Conservation (phyloP, 1,140 invertebrate genomes). For the Zaprionus davidi region DNA sequence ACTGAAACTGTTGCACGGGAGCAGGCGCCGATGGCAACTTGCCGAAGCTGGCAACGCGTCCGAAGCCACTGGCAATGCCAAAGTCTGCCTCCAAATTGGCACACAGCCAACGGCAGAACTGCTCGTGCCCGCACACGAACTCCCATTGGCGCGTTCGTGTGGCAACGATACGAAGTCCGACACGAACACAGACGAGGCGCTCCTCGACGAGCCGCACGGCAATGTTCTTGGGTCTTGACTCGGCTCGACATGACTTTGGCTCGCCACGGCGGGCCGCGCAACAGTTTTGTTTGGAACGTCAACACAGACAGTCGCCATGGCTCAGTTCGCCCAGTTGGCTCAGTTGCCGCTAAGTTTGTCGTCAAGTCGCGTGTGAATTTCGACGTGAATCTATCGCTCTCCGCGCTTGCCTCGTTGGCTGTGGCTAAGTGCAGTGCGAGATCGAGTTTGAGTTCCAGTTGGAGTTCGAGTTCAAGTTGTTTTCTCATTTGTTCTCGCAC, state of each 20-base stretch:
- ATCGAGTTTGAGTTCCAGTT: background rate
- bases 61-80: slow-evolving; percentile 25
- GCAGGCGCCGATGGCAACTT: slow-evolving; percentile 68
- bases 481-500: background rate
- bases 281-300: slow-evolving; percentile 80
- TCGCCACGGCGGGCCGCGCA: slow-evolving; percentile 37
- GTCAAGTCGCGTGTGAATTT: slow-evolving; percentile 42
- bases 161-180: slow-evolving; percentile 4
- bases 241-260: background rate
- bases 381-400: background rate
- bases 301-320: slow-evolving; percentile 71
- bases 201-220: background rate
- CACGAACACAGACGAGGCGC: background rate
- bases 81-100: slow-evolving; percentile 38
- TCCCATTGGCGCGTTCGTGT: background rate
- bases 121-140: slow-evolving; percentile 32
- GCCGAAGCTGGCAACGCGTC: slow-evolving; percentile 13
- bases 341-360: slow-evolving; percentile 20
- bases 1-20: slow-evolving; percentile 31
- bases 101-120: slow-evolving; percentile 69
- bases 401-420: too few species aligned
- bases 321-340: slow-evolving; percentile 6
- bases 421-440: background rate
- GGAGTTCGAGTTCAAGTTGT: background rate
- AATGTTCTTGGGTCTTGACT: too few species aligned